Base-by-base conservation (phyloP, 2,797 vertebrate species). In the Sorex maritimensis region DNA sequence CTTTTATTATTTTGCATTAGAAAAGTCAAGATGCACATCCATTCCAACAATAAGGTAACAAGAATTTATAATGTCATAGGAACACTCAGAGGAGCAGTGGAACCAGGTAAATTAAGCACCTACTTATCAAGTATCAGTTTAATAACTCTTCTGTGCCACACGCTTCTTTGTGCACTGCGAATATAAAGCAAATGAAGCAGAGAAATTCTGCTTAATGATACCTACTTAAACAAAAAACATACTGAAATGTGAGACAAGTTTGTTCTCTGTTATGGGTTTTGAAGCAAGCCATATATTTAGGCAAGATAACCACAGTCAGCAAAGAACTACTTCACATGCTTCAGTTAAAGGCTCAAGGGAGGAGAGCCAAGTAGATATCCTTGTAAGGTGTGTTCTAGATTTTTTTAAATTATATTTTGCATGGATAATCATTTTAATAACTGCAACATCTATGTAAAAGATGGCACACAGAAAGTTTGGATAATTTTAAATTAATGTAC, bases 41-140 rank as follows among this genome's bases (percentile, higher is more conserved):
- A 99, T 90, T 99, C 97, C 49, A 97, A 98, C 95, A 99, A 98
- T 55, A 97, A 99, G 98, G 97, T 99, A 92, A 98, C 98, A 73
- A 98, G 99, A 97, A 99, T 99, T 98, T 99, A 99, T 97, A 99
- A 99, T 1, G 99, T 99, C 80, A 99, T 99, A 69, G 99, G 99
- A 49, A 98, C 97, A 92, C 98, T 99, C 86, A 98, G 96, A 98
- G 99, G 99, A 87, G 96, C 98, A 4, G 92, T 98, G 87, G 99
- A 99, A 96, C 99, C 99, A 98, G 99, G 99, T 99, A 97, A 98
- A 93, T 65, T n/a, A 15, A 81, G 88, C 71, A 6, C 85, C 44
- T 88, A 83, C 9, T 61, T 24, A 19, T 8, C 26, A 78, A 13
- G 23, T 63, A 80, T 9, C 13, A 15, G 21, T 38, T 0, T 6